Base-by-base conservation (phyloP, 2,888 invertebrate species). In the Agrochola lychnidis region DNA sequence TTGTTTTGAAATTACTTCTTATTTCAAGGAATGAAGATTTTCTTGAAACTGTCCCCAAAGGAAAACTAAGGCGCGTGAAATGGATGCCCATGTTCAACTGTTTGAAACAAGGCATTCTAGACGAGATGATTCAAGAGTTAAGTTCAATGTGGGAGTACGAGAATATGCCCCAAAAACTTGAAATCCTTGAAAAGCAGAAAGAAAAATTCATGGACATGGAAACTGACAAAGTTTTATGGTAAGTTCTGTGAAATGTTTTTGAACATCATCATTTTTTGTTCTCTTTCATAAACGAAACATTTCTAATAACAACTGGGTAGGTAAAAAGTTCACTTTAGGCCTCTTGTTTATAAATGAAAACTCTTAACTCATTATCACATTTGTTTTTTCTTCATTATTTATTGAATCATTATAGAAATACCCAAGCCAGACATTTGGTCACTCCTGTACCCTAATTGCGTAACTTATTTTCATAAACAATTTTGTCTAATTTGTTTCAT, bases 31-130 rank as follows among this genome's bases (percentile, higher is more conserved):
- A 94, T 90, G 96, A 97, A 91, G 96, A 97, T 78, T 96, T 97
- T 86, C 90, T 96, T 10, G 93, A 95, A 86, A 94, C 93, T 70
- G 94, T 96, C 9, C 96, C 95, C 4, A 95, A 95, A 90, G 91
- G 93, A 14, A 95, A 96, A 89, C 82, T 95, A 12, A 92, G 88
- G 82, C 90, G 94, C 79, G 93, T 97, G 0, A 95, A 96, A 91
- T 97, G 97, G 97, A 91, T 94, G 25, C 95, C 94, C 30, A 94
- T 96, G 93, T 95, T 96, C 78, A 93, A 95, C 80, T 95, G 92
- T 80, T 87, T 97, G 73, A 96, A 96, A 87, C 94, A 95, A 89
- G 91, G 92, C 5, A 94, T 97, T 67, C 89, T 94, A 16, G 93
- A 94, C 82, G 95, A 95, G 83, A 95, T 97, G 94, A 90, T 95